A percentile compares a stretch with the other conserved stretches of the same genome.
These are phyloP conservation scores for Pseudotriccus pelzelni DNA, from an alignment of 2,797 vertebrate genomes.

Conservation along the genomic window DNA sequence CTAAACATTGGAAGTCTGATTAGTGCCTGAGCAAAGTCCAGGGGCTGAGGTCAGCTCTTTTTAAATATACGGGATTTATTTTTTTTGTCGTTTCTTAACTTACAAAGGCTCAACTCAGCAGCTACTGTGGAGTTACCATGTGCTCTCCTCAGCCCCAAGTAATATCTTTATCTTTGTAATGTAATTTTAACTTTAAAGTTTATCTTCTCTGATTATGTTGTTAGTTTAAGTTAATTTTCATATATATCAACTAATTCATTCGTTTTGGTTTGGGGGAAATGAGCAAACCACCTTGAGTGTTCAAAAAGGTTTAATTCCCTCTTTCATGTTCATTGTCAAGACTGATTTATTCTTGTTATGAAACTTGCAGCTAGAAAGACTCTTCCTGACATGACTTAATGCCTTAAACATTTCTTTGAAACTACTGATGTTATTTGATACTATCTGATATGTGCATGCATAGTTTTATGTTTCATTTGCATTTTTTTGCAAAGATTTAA, in stretches of 20 bases:
- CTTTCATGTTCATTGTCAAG: conserved; percentile 41
- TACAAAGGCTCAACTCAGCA: not conserved
- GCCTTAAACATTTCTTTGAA: conserved; percentile 54
- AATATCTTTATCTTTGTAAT: conserved; percentile 33
- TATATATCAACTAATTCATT: conserved; percentile 47
- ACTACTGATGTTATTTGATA: not conserved
- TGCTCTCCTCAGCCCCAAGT: conserved; percentile 26
- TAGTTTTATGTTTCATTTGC: not conserved
- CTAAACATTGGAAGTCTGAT: not conserved
- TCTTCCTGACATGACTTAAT: not conserved
- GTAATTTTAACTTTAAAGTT: conserved; percentile 35
- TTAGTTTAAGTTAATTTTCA: conserved; percentile 43
- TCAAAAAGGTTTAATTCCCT: conserved; percentile 42
- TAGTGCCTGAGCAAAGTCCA: conserved; percentile 10
- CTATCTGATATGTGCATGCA: not conserved
- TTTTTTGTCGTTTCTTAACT: not conserved
- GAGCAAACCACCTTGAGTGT: conserved; percentile 40
- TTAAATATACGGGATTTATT: not conserved
- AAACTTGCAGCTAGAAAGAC: conserved; percentile 39
- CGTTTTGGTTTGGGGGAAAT: not conserved
- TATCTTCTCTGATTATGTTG: conserved; percentile 32
- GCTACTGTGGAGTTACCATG: not conserved
- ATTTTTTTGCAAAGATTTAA: not conserved
- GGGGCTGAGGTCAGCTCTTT: not conserved
- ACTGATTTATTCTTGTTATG: conserved; percentile 52